Percentiles rank a stretch among this genome's conserved stretches.
Evolutionary conservation across 2,888 invertebrate genomes (phyloP).

Genomic region (Ptycholaimellus sp.): DNA sequence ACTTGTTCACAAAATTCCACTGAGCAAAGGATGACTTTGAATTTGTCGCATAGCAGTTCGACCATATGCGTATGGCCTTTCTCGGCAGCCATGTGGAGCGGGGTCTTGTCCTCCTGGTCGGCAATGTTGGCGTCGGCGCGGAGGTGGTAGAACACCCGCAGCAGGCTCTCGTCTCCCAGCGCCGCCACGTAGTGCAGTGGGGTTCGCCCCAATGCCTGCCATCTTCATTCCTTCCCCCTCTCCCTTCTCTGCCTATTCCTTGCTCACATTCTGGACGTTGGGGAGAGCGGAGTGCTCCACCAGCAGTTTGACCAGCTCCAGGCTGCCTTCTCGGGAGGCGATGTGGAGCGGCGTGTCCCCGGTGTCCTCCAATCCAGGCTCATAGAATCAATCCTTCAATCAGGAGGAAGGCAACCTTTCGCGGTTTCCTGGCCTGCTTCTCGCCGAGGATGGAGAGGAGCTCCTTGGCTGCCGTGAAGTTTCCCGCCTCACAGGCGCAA

Average conservation of each 20-base stretch:
- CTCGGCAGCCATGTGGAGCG: conserved; percentile 90
- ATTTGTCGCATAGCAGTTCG: conserved; percentile 83
- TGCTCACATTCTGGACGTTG: conserved; percentile 56
- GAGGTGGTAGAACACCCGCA: conserved; percentile 80
- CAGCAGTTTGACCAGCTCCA: conserved; percentile 70
- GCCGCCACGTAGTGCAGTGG: conserved; percentile 80
- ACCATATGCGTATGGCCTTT: conserved; percentile 84
- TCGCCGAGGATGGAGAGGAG: conserved; percentile 57
- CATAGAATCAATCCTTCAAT: neutral
- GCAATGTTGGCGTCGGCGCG: conserved; percentile 76
- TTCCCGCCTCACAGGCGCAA: conserved; percentile 75
- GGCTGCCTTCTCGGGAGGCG: conserved; percentile 68
- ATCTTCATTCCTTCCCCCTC: neutral
- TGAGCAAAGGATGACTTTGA: conserved; percentile 40
- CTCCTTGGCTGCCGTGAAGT: conserved; percentile 78
- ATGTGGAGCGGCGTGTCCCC: conserved; percentile 84
- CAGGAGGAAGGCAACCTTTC: conserved; percentile 2
- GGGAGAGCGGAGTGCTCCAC: conserved; percentile 74
- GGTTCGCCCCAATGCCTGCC: conserved; percentile 61
- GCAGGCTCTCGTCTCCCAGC: conserved; percentile 72
- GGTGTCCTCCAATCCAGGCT: conserved; percentile 29
- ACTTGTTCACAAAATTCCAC: neutral
- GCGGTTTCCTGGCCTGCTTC: conserved; percentile 45
- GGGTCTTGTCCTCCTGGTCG: conserved; percentile 67
- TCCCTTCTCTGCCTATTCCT: neutral